Evolutionary conservation across 2,888 invertebrate genomes (phyloP).

Genomic region (Caenorhabditis afra): DNA sequence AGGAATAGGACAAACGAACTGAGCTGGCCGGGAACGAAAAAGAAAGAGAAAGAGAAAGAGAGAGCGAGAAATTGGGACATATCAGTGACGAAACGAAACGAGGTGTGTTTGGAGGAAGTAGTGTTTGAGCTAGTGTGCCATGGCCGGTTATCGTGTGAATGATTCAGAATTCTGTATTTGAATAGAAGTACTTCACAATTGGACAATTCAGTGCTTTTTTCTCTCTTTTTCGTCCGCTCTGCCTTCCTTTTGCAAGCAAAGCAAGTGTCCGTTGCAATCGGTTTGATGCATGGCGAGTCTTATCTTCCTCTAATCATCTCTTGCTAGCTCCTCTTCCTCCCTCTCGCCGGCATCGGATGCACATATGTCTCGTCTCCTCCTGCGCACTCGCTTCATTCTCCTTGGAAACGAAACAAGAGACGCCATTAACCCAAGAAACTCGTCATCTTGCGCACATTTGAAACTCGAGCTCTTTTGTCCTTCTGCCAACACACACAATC

Average conservation of each 20-base stretch:
- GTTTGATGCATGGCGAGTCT: no score
- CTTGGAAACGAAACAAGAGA: constrained; percentile 18
- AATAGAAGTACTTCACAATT: constrained; percentile 44
- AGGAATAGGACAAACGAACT: constrained; percentile 23
- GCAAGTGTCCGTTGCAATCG: no score
- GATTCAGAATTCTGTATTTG: constrained; percentile 54
- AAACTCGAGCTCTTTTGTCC: constrained; percentile 44
- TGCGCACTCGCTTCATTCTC: constrained; percentile 1
- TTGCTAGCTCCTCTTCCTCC: background rate
- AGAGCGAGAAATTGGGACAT: constrained; percentile 14
- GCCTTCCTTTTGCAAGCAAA: background rate
- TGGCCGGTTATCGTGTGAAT: constrained; percentile 54
- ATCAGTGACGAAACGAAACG: constrained; percentile 47
- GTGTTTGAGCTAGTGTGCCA: constrained; percentile 49
- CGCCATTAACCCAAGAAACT: constrained; percentile 44
- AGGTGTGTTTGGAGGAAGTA: constrained; percentile 34
- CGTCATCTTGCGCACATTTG: constrained; percentile 52
- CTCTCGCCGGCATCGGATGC: background rate
- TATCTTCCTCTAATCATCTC: background rate
- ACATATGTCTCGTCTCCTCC: background rate
- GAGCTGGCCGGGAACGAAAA: no score
- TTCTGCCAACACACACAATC: constrained; percentile 55
- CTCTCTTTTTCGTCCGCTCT: background rate
- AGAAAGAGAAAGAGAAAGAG: no score
- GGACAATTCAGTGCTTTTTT: constrained; percentile 7